These are phyloP conservation scores for Drosophila paulistorum DNA, from an alignment of 1,140 invertebrate genomes.

Conservation along the genomic window DNA sequence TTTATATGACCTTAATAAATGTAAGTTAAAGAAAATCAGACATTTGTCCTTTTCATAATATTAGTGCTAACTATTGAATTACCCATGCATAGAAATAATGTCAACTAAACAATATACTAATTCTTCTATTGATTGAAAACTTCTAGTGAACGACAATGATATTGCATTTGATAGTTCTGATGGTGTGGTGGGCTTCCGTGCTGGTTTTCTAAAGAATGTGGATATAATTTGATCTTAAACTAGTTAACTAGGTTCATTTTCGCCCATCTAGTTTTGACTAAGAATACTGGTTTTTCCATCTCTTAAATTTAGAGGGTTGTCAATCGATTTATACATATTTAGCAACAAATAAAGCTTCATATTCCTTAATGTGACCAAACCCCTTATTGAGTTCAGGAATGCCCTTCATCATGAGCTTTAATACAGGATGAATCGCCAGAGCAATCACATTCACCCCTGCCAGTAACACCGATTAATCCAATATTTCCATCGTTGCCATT, in stretches of 20 bases:
- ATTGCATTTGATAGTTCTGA: neutral
- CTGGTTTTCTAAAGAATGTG: neutral
- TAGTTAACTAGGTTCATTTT: conserved; percentile 24
- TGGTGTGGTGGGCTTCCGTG: neutral
- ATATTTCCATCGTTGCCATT: conserved; percentile 17
- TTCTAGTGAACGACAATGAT: neutral
- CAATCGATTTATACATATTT: neutral
- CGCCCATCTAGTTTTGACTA: neutral
- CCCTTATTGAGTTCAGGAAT: neutral
- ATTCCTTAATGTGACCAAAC: neutral
- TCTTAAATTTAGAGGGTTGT: neutral
- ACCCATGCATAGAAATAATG: neutral
- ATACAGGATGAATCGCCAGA: conserved; percentile 13
- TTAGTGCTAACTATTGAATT: neutral
- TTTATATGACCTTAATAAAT: neutral
- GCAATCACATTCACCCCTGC: conserved; percentile 31
- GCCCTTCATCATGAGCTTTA: conserved; percentile 14
- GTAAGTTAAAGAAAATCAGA: neutral
- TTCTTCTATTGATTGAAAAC: neutral
- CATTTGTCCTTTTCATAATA: neutral
- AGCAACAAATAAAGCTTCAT: conserved; percentile 19
- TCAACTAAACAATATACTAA: neutral
- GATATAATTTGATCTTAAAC: conserved; percentile 1
- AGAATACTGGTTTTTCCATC: neutral
- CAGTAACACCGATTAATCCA: neutral